Base-by-base conservation (phyloP, 2,113 vertebrate species). In the Rhynchopsitta pachyrhyncha region DNA sequence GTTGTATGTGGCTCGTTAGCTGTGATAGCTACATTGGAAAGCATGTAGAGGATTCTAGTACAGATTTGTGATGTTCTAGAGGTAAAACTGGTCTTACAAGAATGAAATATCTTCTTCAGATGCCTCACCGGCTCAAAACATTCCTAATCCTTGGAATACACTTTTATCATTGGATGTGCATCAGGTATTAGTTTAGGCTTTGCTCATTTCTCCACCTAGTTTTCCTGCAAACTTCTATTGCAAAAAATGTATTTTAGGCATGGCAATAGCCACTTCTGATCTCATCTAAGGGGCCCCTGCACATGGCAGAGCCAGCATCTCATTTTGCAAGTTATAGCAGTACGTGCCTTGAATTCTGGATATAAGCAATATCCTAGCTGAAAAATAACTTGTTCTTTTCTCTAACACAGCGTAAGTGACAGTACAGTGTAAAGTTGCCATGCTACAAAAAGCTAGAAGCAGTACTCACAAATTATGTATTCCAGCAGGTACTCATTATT, bases 401-500 rank as follows among this genome's bases (percentile, higher is more conserved):
- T 57, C 23, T 57, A 55, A 33, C 17, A 41, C 37, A 27, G 33
- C 63, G 13, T 83, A 88, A 82, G 50, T 50, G 49, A 27, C 1
- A 11, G 10, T 57, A n/a, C 35, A 28, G 17, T 31, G 19, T 73
- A 39, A 91, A 90, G 67, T 49, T 90, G 70, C 53, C 80, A 29
- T 42, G 27, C 63, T n/a, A 53, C 6, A 6, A 70, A 68, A 86
- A 77, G 16, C 27, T 37, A 62, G 63, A 62, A 89, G 67, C 49
- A 63, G 7, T 46, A 7, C 64, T 82, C 59, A 63, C 22, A 82
- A 85, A 53, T 69, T 52, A n/a, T 1, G 1, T 85, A 46, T 94
- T 96, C 71, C 63, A 77, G 69, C 79, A 88, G 49, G 82, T 86
- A 59, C 44, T 84, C 33, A 28, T 95, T 91, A 82, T 90, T 88